Base-by-base conservation (phyloP, 1,140 invertebrate genomes). In the Colletes gigas region DNA sequence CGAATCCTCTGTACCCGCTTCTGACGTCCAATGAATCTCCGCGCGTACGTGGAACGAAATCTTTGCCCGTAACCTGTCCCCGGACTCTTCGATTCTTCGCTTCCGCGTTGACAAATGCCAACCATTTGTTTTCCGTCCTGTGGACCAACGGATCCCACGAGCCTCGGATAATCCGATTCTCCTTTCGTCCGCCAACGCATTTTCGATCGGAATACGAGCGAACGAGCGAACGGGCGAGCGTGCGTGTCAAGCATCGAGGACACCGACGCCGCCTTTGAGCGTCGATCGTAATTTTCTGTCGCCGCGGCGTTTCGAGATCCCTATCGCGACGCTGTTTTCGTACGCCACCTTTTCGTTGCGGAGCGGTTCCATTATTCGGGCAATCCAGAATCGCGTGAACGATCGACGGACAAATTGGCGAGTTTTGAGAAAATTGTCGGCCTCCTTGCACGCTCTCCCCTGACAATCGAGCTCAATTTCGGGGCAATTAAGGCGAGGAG, bases 61-160 rank as follows among this genome's bases (percentile, higher is more conserved):
- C 77, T 9, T 75, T 55, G 67, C 60, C 50, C 52, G 60, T 79
- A 50, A 66, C 77, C 71, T 75, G 71, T 52, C 78, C 50, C 69
- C 44, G 30, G 12, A 21, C 17, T 55, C 12, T 70, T 71, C 68
- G 67, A 54, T 60, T 63, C 47, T 73, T 63, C 69, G 77, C 69
- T 80, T 80, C 78, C 78, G 78, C 78, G 54, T 80, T 75, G 78
- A 80, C 78, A 80, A 80, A 80, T 75, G 71, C 14, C 44, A 30
- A 7, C 52, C 77, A 54, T 79, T 79, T 73, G 69, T 79, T 19
- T 67, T 19, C 17, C 54, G 54, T 7, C 9, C 41, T 5, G 3
- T 0, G 21, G 19, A 5, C 55, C 17, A 57, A 19, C 1, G 17
- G 3, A 12, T 57, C 62, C 52, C 4, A n/a, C 14, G 10, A 5